These are phyloP conservation scores for Hydropsyche betteni DNA, from an alignment of 2,888 invertebrate genomes.

Conservation along the genomic window DNA sequence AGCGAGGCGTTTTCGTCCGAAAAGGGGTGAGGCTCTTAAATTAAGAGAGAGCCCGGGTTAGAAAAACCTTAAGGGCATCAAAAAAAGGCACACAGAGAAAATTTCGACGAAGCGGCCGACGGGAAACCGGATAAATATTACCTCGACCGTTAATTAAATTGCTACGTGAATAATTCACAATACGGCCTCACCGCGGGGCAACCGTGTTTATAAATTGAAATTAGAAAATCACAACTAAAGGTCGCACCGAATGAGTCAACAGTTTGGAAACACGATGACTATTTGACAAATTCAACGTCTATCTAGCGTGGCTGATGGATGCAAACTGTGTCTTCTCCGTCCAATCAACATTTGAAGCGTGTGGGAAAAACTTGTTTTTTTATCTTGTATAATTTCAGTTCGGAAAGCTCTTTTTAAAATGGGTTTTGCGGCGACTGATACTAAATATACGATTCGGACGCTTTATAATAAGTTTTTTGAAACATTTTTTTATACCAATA, in stretches of 20 bases:
- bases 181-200: no score
- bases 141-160: conserved; percentile 10
- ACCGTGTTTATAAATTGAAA: no score
- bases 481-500: not conserved
- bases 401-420: not conserved
- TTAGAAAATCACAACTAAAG: no score
- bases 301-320: no score
- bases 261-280: no score
- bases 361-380: no score
- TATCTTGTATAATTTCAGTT: not conserved
- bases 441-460: not conserved
- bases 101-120: not conserved
- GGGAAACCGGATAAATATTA: conserved; percentile 7
- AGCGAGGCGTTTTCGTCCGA: not conserved
- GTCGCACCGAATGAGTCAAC: no score
- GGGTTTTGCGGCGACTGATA: not conserved
- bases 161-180: conserved; percentile 5
- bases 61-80: no score
- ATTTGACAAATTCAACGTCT: no score
- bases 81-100: no score
- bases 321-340: no score
- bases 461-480: not conserved
- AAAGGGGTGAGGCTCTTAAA: conserved; percentile 12
- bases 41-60: conserved; percentile 7
- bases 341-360: no score